A percentile compares a stretch with the other conserved stretches of the same genome.
Evolutionary conservation across 2,113 vertebrate species (phyloP).

Genomic region (Atrichornis clamosus): DNA sequence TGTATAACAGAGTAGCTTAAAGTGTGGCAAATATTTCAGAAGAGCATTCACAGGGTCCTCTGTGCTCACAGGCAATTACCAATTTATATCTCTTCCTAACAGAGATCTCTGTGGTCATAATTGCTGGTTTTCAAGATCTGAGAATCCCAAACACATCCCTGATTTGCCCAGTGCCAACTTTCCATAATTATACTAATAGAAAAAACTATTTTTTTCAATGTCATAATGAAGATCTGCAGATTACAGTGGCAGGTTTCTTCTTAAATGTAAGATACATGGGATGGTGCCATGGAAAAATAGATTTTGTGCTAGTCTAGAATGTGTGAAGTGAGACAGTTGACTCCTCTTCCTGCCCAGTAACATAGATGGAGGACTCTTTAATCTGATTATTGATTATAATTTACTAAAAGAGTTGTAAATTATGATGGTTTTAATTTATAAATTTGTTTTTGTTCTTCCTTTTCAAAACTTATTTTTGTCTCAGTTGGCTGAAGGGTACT

Average conservation of each 20-base stretch:
- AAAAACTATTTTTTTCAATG: background rate
- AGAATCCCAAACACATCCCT: background rate
- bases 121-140: background rate
- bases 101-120: background rate
- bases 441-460: background rate
- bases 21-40: background rate
- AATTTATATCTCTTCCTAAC: background rate
- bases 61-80: background rate
- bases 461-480: background rate
- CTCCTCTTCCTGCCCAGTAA: background rate
- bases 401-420: background rate
- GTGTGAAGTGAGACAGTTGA: background rate
- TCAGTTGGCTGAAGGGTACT: background rate
- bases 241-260: background rate
- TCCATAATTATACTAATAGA: background rate
- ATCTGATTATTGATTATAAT: background rate
- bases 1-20: background rate
- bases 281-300: background rate
- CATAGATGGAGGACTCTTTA: background rate
- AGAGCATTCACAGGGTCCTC: background rate
- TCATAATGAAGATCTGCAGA: background rate
- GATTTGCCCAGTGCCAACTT: background rate
- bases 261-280: background rate
- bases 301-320: background rate
- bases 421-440: background rate